Conservation (phyloP, 1,140 invertebrate species). For the Drosophila grimshawi region DNA sequence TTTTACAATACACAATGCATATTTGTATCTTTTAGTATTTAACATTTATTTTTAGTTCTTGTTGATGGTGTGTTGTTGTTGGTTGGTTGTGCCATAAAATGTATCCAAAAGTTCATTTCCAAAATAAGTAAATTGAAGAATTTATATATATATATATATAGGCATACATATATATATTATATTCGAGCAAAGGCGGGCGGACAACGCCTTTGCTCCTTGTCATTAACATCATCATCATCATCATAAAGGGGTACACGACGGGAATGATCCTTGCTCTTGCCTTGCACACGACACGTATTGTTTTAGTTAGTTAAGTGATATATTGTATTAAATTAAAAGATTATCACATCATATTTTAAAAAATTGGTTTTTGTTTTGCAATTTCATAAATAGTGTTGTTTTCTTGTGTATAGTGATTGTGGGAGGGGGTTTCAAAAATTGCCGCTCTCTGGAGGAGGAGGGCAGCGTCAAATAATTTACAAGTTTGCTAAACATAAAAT, state of each 20-base stretch:
- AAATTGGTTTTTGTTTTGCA: constrained; percentile 51
- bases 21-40: constrained; percentile 60
- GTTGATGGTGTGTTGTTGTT: not conserved
- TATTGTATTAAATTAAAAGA: constrained; percentile 75
- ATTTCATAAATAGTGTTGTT: constrained; percentile 64
- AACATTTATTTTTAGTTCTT: constrained; percentile 34
- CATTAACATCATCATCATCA: constrained; percentile 29
- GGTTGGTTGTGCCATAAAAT: constrained; percentile 65
- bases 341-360: constrained; percentile 76
- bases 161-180: not conserved
- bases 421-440: constrained; percentile 17
- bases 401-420: constrained; percentile 23
- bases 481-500: constrained; percentile 63
- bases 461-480: constrained; percentile 71
- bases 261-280: constrained; percentile 66
- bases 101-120: constrained; percentile 68
- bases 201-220: constrained; percentile 52
- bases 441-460: constrained; percentile 7
- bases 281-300: constrained; percentile 61
- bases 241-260: constrained; percentile 56
- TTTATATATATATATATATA: not conserved
- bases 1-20: constrained; percentile 59
- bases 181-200: constrained; percentile 53
- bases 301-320: constrained; percentile 64
- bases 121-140: constrained; percentile 57